Evolutionary conservation across 2,888 invertebrate genomes (phyloP).

Genomic region (Dorcus parallelipipedus): DNA sequence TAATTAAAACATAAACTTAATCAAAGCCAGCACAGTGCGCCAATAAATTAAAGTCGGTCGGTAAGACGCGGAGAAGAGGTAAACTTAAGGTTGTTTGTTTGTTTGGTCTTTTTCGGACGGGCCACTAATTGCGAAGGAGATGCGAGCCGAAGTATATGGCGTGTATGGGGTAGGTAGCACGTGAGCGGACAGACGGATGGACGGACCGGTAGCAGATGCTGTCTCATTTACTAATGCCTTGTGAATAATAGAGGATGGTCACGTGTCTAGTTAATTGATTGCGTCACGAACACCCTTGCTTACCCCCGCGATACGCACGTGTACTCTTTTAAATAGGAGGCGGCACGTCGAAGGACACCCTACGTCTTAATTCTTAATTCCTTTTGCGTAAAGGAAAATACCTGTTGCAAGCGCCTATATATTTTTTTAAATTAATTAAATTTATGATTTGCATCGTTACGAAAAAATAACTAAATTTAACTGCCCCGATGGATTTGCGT

Average conservation of each 20-base stretch:
- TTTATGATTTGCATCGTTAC: too few species aligned
- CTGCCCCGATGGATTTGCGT: too few species aligned
- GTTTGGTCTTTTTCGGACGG: not conserved
- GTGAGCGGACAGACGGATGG: too few species aligned
- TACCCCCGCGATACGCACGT: not conserved
- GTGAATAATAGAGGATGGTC: conserved; percentile 34
- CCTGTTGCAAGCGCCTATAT: too few species aligned
- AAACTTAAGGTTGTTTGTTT: not conserved
- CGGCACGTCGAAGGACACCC: too few species aligned
- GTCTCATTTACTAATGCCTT: conserved; percentile 34
- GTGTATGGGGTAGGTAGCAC: not conserved
- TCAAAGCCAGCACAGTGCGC: not conserved
- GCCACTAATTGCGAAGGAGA: not conserved
- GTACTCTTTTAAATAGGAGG: too few species aligned
- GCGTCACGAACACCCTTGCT: conserved; percentile 31
- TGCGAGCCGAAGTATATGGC: not conserved
- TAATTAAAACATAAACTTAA: too few species aligned
- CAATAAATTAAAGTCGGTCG: not conserved
- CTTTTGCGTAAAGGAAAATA: too few species aligned
- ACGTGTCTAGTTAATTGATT: conserved; percentile 34
- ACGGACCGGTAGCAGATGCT: conserved; percentile 27
- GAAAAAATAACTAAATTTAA: too few species aligned
- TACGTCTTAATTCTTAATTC: too few species aligned
- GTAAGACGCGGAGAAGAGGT: too few species aligned
- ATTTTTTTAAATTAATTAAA: too few species aligned